Conservation (phyloP, 2,113 vertebrate species). For the Ranitomeya variabilis region DNA sequence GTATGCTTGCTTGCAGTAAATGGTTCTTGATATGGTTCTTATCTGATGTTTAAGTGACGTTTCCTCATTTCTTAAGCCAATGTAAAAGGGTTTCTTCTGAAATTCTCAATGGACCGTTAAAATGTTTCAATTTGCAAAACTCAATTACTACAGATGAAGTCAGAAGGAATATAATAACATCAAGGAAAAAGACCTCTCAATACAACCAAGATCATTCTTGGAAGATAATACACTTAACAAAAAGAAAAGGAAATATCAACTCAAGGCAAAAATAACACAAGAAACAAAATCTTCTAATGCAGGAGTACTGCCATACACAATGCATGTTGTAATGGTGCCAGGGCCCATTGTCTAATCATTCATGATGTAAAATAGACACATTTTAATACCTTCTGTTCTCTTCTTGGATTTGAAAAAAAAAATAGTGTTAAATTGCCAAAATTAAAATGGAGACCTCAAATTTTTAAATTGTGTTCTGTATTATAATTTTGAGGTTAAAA, state of each 20-base stretch:
- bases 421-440: no score
- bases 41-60: constrained; percentile 39
- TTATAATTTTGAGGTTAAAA: no score
- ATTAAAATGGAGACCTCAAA: no score
- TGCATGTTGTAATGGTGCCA: neutral
- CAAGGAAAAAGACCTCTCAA: constrained; percentile 19
- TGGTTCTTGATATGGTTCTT: neutral
- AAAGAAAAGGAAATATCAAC: neutral
- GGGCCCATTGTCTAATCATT: neutral
- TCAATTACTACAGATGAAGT: constrained; percentile 44
- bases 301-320: neutral
- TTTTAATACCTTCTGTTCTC: no score
- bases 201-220: neutral
- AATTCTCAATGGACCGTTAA: constrained; percentile 27
- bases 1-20: no score
- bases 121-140: constrained; percentile 48
- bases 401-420: no score
- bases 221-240: constrained; percentile 24
- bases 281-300: neutral
- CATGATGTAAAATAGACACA: neutral
- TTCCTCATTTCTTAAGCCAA: neutral
- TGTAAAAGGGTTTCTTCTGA: constrained; percentile 8
- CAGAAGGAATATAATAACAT: constrained; percentile 47
- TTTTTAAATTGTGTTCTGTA: no score
- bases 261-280: neutral